A percentile compares a stretch with the other conserved stretches of the same genome.
phyloP scores from a whole-genome alignment of 2,888 invertebrate genomes.

The Lapara coniferarum region DNA sequence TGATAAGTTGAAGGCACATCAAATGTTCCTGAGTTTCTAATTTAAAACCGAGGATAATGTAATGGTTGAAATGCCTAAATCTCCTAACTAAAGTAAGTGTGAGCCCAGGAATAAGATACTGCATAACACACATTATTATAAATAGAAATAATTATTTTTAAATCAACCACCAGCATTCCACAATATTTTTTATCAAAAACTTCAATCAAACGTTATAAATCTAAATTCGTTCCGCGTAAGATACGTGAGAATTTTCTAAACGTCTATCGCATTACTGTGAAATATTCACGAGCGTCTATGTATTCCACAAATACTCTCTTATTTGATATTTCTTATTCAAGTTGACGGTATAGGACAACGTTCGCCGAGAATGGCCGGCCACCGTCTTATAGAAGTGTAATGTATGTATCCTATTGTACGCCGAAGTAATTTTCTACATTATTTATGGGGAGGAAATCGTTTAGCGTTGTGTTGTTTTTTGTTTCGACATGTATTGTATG shows the following conservation, averaged over 20 bases:
- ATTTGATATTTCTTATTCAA: constrained; percentile 15
- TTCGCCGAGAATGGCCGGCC: background rate
- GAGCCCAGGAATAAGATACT: too few relatives aligned
- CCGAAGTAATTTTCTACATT: background rate
- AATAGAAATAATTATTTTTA: background rate
- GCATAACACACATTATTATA: background rate
- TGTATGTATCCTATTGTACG: background rate
- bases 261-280: background rate
- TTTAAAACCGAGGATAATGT: too few relatives aligned
- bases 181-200: background rate
- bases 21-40: too few relatives aligned
- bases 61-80: too few relatives aligned
- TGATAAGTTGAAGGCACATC: too few relatives aligned
- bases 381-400: background rate
- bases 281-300: background rate
- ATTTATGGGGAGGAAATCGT: background rate
- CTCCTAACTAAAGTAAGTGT: too few relatives aligned
- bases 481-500: too few relatives aligned
- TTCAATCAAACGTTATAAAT: background rate
- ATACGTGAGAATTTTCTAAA: background rate
- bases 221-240: background rate
- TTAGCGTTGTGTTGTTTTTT: background rate
- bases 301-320: constrained; percentile 5
- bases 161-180: background rate
- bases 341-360: constrained; percentile 9